phyloP scores from a whole-genome alignment of 2,888 invertebrate species.

The Drosophila ustulata region DNA sequence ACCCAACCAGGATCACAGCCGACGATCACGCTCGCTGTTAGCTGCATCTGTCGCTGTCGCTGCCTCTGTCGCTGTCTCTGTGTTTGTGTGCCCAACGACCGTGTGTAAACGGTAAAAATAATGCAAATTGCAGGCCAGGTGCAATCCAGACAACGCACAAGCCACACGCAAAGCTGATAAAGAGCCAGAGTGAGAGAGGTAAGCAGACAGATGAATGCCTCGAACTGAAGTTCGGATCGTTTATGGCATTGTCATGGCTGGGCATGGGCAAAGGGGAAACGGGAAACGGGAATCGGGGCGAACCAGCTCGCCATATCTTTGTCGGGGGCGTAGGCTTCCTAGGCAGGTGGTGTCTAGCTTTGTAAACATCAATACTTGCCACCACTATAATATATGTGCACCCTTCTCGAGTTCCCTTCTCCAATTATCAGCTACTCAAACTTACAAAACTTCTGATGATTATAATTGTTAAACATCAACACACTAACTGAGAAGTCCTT shows the following conservation, averaged over 20 bases:
- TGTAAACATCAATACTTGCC: slow-evolving; percentile 27
- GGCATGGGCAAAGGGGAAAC: not conserved
- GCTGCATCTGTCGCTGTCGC: not conserved
- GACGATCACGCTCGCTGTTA: slow-evolving; percentile 4
- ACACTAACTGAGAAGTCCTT: slow-evolving; percentile 23
- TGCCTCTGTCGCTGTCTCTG: too few relatives aligned
- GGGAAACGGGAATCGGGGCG: not conserved
- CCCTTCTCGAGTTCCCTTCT: not conserved
- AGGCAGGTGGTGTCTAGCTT: slow-evolving; percentile 49
- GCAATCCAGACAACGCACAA: slow-evolving; percentile 69
- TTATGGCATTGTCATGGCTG: slow-evolving; percentile 27
- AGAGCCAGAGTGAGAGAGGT: not conserved
- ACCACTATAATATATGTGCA: not conserved
- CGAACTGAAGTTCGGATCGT: slow-evolving; percentile 31
- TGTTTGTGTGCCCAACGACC: slow-evolving; percentile 28
- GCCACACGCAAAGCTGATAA: slow-evolving; percentile 67
- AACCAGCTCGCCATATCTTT: not conserved
- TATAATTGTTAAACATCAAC: not conserved
- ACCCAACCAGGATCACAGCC: slow-evolving; percentile 40
- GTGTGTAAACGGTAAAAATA: slow-evolving; percentile 69
- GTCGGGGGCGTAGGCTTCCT: slow-evolving; percentile 41
- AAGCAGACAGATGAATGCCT: slow-evolving; percentile 42
- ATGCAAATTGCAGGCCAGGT: slow-evolving; percentile 82
- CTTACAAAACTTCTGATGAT: not conserved
- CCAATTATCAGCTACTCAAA: not conserved